These are phyloP conservation scores for Pelosia muscerda DNA, from an alignment of 2,888 invertebrate species.

Conservation along the genomic window DNA sequence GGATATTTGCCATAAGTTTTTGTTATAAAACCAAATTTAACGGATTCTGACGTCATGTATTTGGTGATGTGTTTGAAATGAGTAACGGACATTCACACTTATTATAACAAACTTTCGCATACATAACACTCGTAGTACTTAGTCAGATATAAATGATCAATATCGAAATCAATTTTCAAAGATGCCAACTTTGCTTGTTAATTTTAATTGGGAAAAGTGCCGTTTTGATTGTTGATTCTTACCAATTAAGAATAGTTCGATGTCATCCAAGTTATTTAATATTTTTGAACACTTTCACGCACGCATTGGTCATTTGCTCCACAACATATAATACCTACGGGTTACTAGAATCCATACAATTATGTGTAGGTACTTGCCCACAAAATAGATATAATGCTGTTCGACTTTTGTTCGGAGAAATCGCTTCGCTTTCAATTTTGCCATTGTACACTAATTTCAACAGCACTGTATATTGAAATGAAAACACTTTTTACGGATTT, in stretches of 20 bases:
- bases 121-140: no score
- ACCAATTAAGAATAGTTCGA: conserved; percentile 2
- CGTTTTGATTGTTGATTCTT: not conserved
- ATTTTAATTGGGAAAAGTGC: conserved; percentile 1
- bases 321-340: not conserved
- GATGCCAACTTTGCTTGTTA: conserved; percentile 1
- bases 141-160: not conserved
- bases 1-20: no score
- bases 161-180: not conserved
- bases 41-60: no score
- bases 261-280: not conserved
- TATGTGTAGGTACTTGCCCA: not conserved
- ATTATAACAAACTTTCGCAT: no score
- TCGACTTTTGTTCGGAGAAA: not conserved
- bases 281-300: not conserved
- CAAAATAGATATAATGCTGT: not conserved
- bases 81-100: no score
- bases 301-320: not conserved
- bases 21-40: no score
- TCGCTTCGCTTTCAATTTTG: not conserved
- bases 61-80: no score
- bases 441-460: not conserved
- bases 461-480: not conserved
- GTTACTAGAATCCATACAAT: not conserved
- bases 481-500: no score